Conservation (phyloP, 2,113 vertebrate genomes). For the Percina caprodes region DNA sequence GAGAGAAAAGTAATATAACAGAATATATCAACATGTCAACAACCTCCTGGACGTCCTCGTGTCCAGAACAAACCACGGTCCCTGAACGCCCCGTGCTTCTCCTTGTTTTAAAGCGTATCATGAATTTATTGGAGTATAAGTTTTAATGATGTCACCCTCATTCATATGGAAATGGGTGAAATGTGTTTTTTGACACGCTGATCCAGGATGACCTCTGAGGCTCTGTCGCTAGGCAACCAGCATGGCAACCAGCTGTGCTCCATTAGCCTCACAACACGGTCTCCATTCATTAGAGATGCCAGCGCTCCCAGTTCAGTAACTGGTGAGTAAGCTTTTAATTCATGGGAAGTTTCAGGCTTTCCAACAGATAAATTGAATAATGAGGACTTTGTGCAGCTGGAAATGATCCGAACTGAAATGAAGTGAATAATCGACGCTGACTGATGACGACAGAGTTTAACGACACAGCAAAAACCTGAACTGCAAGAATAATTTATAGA, state of each 20-base stretch:
- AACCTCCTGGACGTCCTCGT: neutral
- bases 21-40: no score
- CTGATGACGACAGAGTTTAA: neutral
- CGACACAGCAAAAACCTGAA: neutral
- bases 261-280: conserved; percentile 37
- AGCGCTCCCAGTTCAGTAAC: neutral
- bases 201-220: conserved; percentile 35
- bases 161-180: conserved; percentile 35
- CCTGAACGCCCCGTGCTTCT: neutral
- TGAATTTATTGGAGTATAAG: conserved; percentile 20
- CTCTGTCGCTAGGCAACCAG: conserved; percentile 26
- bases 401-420: conserved; percentile 12
- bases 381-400: neutral
- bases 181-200: conserved; percentile 6
- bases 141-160: conserved; percentile 43
- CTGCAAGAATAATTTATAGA: neutral
- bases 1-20: no score
- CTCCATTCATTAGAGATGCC: conserved; percentile 39
- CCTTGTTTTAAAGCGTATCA: conserved; percentile 10
- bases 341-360: conserved; percentile 1
- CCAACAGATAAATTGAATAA: conserved; percentile 12
- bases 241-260: conserved; percentile 55
- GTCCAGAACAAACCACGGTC: neutral
- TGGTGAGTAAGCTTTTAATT: conserved; percentile 24
- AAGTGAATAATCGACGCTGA: neutral